Percentiles rank a stretch among this genome's conserved stretches.
These are phyloP conservation scores for Papilio gigon DNA, from an alignment of 2,888 invertebrate species.

Conservation along the genomic window DNA sequence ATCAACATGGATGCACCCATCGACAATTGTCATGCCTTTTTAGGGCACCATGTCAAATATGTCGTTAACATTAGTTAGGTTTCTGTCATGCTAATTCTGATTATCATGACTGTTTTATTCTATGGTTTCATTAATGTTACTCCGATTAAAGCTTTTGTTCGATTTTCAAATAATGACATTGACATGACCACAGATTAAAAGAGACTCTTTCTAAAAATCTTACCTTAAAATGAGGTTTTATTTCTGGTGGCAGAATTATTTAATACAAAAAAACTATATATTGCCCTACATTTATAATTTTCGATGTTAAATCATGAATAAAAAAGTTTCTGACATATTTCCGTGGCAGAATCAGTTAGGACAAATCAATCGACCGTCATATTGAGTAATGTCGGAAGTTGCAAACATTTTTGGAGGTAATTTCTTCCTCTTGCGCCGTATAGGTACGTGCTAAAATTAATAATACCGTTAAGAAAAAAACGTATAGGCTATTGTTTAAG, in stretches of 20 bases:
- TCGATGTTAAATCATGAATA: no score
- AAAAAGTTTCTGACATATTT: no score
- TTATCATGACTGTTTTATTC: no score
- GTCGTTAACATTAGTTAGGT: slow-evolving; percentile 56
- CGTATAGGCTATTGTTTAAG: background rate
- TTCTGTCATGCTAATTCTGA: no score
- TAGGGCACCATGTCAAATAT: slow-evolving; percentile 66
- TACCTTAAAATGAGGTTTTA: background rate
- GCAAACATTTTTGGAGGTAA: slow-evolving; percentile 11
- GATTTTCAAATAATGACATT: background rate
- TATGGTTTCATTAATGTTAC: background rate
- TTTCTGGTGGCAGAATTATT: background rate
- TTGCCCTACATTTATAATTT: no score
- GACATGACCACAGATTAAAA: no score
- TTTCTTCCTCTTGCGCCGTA: slow-evolving; percentile 6
- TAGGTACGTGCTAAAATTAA: background rate
- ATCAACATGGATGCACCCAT: slow-evolving; percentile 44
- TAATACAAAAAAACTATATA: no score
- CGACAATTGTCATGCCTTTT: slow-evolving; percentile 60
- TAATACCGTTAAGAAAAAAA: slow-evolving; percentile 15
- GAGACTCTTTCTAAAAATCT: no score
- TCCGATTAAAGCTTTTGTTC: background rate
- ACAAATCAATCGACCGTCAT: background rate
- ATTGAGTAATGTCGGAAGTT: slow-evolving; percentile 24
- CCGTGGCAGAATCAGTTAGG: background rate